These are phyloP conservation scores for Protobothrops flavoviridis DNA, from an alignment of 2,113 vertebrate species.

Conservation along the genomic window DNA sequence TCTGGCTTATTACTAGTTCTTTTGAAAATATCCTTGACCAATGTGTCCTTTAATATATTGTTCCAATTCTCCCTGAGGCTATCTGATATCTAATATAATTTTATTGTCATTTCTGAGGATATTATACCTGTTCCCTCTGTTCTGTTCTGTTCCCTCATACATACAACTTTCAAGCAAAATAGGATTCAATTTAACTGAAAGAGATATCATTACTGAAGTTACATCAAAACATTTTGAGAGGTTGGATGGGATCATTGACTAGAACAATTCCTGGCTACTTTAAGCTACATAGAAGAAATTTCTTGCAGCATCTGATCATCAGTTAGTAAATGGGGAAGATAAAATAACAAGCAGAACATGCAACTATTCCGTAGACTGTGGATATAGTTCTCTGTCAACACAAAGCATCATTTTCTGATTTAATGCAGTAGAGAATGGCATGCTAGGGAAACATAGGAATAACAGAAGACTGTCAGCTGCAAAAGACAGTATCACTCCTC, in stretches of 20 bases:
- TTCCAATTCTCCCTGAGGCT: not conserved
- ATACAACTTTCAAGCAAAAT: not conserved
- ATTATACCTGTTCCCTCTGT: not conserved
- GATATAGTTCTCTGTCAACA: not conserved
- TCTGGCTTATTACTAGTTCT: constrained; percentile 46
- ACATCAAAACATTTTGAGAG: not conserved
- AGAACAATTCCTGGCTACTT: not conserved
- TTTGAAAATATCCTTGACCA: constrained; percentile 61
- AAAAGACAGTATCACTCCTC: not conserved
- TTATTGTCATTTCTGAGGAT: not conserved
- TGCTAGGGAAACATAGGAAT: not conserved
- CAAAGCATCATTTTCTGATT: not conserved
- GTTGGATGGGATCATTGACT: not conserved
- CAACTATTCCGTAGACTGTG: not conserved
- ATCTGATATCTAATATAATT: constrained; percentile 22
- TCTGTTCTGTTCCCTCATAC: not conserved
- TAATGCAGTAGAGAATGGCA: not conserved
- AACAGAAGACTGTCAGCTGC: not conserved
- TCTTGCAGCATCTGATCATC: not conserved
- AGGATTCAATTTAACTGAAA: not conserved
- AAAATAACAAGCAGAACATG: not conserved
- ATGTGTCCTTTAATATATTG: constrained; percentile 19
- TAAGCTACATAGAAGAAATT: not conserved
- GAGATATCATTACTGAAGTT: not conserved
- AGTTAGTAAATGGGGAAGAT: not conserved